Conservation (phyloP, 2,888 invertebrate genomes). For the Drosophila kambysellisi region DNA sequence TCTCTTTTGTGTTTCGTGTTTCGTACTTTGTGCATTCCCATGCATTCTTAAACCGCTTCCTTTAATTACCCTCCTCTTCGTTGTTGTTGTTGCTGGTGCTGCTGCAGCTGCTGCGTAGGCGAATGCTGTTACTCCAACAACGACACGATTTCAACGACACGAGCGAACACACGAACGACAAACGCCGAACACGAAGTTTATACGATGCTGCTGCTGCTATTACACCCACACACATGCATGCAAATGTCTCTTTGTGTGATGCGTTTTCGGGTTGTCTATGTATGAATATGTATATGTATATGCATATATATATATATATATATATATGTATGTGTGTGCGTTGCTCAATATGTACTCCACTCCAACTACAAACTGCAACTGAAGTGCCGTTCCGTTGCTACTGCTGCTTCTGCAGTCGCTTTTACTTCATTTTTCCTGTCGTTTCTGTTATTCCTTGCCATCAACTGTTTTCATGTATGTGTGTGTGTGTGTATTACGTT, state of each 20-base stretch:
- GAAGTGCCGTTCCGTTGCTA: conserved; percentile 57
- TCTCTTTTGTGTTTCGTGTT: conserved; percentile 42
- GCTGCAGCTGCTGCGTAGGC: conserved; percentile 71
- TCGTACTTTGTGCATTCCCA: conserved; percentile 58
- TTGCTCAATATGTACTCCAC: conserved; percentile 50
- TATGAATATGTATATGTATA: conserved; percentile 12
- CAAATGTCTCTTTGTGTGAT: conserved; percentile 53
- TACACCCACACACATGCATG: conserved; percentile 67
- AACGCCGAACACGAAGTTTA: conserved; percentile 57
- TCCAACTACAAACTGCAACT: conserved; percentile 52
- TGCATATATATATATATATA: conserved; percentile 11
- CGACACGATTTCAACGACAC: conserved; percentile 30
- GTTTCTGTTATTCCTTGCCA: conserved; percentile 43
- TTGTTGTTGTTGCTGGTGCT: conserved; percentile 11
- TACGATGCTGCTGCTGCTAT: conserved; percentile 53
- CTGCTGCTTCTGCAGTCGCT: conserved; percentile 36
- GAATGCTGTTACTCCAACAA: conserved; percentile 67
- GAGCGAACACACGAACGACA: conserved; percentile 41
- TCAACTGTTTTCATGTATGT: conserved; percentile 41
- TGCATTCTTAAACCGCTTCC: conserved; percentile 68
- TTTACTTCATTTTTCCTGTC: conserved; percentile 66
- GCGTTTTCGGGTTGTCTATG: conserved; percentile 34
- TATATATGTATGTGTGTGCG: conserved; percentile 23
- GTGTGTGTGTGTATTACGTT: conserved; percentile 12
- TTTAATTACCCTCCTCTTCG: conserved; percentile 35